Conservation (phyloP, 2,888 invertebrate species). For the Parelbella ahira region DNA sequence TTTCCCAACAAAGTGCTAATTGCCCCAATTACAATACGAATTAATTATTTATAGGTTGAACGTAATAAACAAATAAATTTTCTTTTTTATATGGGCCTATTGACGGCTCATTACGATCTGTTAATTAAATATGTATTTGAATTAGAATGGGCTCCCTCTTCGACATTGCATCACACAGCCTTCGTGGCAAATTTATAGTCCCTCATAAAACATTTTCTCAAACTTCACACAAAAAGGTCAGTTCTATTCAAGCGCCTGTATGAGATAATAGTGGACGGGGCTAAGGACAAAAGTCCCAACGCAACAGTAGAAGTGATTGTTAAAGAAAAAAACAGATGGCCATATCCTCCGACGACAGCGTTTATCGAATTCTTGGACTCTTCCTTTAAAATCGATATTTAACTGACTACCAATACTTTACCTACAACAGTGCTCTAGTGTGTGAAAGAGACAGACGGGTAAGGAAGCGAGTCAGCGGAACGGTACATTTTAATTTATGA, state of each 20-base stretch:
- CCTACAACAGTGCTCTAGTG: slow-evolving; percentile 55
- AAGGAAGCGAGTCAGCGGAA: slow-evolving; percentile 49
- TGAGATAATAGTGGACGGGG: slow-evolving; percentile 70
- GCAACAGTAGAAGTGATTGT: slow-evolving; percentile 60
- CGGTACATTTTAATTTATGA: slow-evolving; percentile 78
- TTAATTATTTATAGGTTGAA: slow-evolving; percentile 12
- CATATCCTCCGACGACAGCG: slow-evolving; percentile 40
- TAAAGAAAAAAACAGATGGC: slow-evolving; percentile 66
- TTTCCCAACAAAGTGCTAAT: too few species aligned
- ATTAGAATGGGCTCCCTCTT: slow-evolving; percentile 45
- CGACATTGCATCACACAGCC: slow-evolving; percentile 41
- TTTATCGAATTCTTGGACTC: slow-evolving; percentile 61
- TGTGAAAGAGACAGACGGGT: slow-evolving; percentile 52
- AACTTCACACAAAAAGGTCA: slow-evolving; percentile 69
- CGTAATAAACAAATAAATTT: slow-evolving; percentile 21
- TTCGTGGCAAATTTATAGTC: slow-evolving; percentile 62
- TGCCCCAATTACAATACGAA: too few species aligned
- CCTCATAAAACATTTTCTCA: slow-evolving; percentile 75
- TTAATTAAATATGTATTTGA: slow-evolving; percentile 51
- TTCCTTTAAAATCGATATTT: slow-evolving; percentile 71
- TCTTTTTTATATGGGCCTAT: slow-evolving; percentile 4
- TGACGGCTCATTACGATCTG: slow-evolving; percentile 29
- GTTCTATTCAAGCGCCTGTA: slow-evolving; percentile 61
- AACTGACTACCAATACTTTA: slow-evolving; percentile 71
- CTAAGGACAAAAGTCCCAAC: slow-evolving; percentile 71